Base-by-base conservation (phyloP, 2,888 invertebrate genomes). In the Tipula confusa region DNA sequence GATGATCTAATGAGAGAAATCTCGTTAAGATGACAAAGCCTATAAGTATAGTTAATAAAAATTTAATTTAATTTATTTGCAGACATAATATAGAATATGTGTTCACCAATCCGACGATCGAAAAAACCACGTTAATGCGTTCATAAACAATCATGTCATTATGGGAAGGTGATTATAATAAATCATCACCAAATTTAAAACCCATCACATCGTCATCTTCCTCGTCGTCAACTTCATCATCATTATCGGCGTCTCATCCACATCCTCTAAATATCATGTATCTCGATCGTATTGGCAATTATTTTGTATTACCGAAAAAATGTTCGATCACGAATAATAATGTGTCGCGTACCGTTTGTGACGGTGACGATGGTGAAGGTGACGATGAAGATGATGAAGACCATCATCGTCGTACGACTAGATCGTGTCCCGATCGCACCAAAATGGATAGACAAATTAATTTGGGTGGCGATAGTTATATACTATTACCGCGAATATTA, bases 111-210 rank as follows among this genome's bases (percentile, higher is more conserved):
- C 1, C 64, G 24, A 64, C 64, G 24, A 24, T 24, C 24, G 11
- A 64, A 64, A 43, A 64, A 24, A 24, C 9, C 64, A 64, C 64
- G 64, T 24, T 24, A 24, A 64, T 64, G 24, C n/a, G 64, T 24
- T 24, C 24, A 24, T 64, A 64, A 24, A 24, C 24, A 18, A 64
- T 18, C 64, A 64, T 64, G 64, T 64, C 64, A 64, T 24, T 64
- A 64, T 64, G 64, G 64, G 24, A 64, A 64, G 64, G 64, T 64
- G 64, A 64, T 64, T 64, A 64, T 64, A 9, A 64, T 64, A 64
- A 64, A 64, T 24, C 64, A 64, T 64, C 64, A 9, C 64, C 64
- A 64, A 64, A 24, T 24, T 64, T 9, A 64, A 64, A 64, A 64
- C 64, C 64, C 2, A 64, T 3, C 6, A 64, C 64, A 18, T 9